These are phyloP conservation scores for Gobius niger DNA, from an alignment of 2,113 vertebrate genomes.

Conservation along the genomic window DNA sequence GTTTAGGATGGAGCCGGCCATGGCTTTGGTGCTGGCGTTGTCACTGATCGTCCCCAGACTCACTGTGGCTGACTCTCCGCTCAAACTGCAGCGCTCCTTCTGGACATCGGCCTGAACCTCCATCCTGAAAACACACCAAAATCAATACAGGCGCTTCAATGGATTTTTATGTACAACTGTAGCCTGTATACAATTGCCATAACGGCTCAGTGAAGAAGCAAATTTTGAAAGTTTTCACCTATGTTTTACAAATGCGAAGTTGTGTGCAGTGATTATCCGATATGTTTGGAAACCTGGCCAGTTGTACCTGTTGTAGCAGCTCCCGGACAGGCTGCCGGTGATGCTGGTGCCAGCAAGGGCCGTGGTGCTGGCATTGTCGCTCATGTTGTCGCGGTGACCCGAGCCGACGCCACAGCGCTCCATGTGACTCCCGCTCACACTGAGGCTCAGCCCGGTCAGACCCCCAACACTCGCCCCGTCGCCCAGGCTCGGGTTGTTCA, in stretches of 20 bases:
- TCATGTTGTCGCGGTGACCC: slow-evolving; percentile 90
- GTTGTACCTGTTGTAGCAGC: slow-evolving; percentile 92
- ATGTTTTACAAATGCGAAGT: background rate
- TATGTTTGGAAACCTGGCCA: no score
- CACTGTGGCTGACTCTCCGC: slow-evolving; percentile 94
- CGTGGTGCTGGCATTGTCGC: slow-evolving; percentile 95
- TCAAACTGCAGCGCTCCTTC: slow-evolving; percentile 94
- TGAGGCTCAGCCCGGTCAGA: slow-evolving; percentile 89
- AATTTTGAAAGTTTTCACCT: background rate
- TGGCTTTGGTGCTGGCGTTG: slow-evolving; percentile 96
- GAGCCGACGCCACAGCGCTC: slow-evolving; percentile 86
- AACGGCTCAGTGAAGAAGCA: no score
- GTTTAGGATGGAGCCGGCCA: slow-evolving; percentile 97
- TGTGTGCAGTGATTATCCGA: no score
- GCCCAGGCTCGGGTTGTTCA: slow-evolving; percentile 91
- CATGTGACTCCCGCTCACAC: slow-evolving; percentile 97
- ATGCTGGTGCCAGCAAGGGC: slow-evolving; percentile 94
- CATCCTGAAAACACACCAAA: slow-evolving; percentile 75
- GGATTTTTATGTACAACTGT: background rate
- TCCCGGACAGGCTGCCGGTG: slow-evolving; percentile 91
- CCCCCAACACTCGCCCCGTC: slow-evolving; percentile 92
- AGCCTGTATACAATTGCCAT: no score
- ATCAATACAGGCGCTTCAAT: background rate
- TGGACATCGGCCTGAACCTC: slow-evolving; percentile 98
- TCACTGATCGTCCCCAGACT: slow-evolving; percentile 96